Percentiles rank a stretch among this genome's conserved stretches.
These are phyloP conservation scores for Chelon labrosus DNA, from an alignment of 2,797 vertebrate species.

Conservation along the genomic window DNA sequence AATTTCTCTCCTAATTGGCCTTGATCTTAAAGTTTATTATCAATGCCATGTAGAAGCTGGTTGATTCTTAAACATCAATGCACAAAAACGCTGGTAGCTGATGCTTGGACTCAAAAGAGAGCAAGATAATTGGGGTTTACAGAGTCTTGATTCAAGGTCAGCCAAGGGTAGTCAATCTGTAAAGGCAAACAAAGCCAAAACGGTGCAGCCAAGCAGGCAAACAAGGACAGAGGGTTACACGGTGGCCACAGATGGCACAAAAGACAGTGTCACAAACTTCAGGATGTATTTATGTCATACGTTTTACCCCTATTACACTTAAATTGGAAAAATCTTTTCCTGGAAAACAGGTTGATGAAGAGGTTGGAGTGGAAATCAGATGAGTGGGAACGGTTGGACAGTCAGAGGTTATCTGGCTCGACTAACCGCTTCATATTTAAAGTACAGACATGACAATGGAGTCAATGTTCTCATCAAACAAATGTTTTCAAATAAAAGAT, in stretches of 20 bases:
- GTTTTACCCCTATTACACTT: no score
- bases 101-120: conserved; percentile 9
- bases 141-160: conserved; percentile 6
- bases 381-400: neutral
- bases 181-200: conserved; percentile 14
- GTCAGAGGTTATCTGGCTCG: neutral
- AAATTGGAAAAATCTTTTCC: no score
- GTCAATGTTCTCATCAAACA: no score
- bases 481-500: no score
- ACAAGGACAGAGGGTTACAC: neutral
- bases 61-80: neutral
- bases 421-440: neutral
- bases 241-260: neutral
- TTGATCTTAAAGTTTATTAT: conserved; percentile 2
- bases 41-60: neutral
- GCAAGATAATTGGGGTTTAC: conserved; percentile 4
- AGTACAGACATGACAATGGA: neutral
- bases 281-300: neutral
- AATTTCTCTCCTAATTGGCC: no score
- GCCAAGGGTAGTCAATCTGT: conserved; percentile 5
- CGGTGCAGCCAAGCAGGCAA: neutral
- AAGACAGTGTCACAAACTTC: no score
- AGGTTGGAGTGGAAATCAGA: neutral
- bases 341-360: neutral
- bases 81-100: neutral